These are phyloP conservation scores for Colaptes auratus DNA, from an alignment of 2,113 vertebrate genomes.

Conservation along the genomic window DNA sequence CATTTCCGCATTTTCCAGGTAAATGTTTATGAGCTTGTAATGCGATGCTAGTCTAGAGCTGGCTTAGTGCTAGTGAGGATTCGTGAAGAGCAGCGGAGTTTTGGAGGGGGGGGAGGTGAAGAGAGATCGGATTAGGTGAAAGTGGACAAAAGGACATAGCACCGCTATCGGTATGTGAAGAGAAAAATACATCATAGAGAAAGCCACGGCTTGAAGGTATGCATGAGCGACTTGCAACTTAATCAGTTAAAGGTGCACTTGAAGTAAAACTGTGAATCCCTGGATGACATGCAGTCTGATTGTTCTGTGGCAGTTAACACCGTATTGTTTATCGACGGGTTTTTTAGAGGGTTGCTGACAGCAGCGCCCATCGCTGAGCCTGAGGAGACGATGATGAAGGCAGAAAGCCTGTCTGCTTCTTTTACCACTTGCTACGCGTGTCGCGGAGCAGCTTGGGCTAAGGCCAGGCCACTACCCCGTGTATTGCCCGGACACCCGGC, in stretches of 20 bases:
- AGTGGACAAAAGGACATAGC: fast-evolving
- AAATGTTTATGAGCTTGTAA: not conserved
- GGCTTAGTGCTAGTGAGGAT: not conserved
- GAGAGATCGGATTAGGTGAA: not conserved
- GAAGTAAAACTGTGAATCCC: not conserved
- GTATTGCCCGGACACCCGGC: too few species aligned
- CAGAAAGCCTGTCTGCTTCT: fast-evolving
- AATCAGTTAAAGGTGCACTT: not conserved
- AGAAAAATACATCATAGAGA: not conserved
- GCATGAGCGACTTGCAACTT: fast-evolving
- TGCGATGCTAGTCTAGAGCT: not conserved
- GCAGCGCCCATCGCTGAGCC: not conserved
- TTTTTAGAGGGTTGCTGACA: not conserved
- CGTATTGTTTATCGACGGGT: not conserved
- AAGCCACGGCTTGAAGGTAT: not conserved
- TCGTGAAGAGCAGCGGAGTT: not conserved
- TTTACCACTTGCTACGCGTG: fast-evolving
- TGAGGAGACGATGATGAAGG: not conserved
- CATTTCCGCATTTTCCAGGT: not conserved
- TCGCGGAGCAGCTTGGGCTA: not conserved
- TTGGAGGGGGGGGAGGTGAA: not conserved
- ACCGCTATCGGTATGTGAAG: too few species aligned
- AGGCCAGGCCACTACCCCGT: too few species aligned
- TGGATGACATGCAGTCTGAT: not conserved
- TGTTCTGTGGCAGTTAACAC: not conserved